Conservation (phyloP, 1,140 invertebrate species). For the Apis florea region DNA sequence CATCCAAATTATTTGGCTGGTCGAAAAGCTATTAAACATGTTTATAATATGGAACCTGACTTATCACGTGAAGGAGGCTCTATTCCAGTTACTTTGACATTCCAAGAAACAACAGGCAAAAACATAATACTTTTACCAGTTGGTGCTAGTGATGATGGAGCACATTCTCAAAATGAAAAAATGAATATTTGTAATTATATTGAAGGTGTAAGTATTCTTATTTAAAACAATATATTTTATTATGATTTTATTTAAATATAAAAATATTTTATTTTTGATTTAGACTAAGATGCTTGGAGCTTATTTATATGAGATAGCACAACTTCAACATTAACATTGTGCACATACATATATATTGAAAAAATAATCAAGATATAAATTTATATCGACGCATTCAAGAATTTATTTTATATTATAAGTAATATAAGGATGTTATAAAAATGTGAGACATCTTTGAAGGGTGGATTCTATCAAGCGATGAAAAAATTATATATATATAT, state of each 20-base stretch:
- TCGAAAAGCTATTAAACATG: slow-evolving; percentile 91
- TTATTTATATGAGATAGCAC: slow-evolving; percentile 90
- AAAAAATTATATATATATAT: no score
- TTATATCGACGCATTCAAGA: not conserved
- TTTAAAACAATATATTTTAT: not conserved
- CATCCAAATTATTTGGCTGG: slow-evolving; percentile 96
- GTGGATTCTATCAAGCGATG: no score
- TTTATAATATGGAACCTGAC: slow-evolving; percentile 96
- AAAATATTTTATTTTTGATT: slow-evolving; percentile 71
- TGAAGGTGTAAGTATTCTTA: slow-evolving; percentile 88
- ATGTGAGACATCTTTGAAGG: no score
- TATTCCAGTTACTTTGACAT: slow-evolving; percentile 96
- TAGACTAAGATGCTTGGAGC: slow-evolving; percentile 93
- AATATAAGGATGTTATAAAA: not conserved
- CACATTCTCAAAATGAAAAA: slow-evolving; percentile 99
- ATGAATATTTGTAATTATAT: slow-evolving; percentile 96
- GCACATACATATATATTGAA: not conserved
- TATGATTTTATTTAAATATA: not conserved
- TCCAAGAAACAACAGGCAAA: slow-evolving; percentile 93
- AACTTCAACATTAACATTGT: slow-evolving; percentile 72
- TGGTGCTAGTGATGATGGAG: slow-evolving; percentile 96
- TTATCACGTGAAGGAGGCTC: slow-evolving; percentile 97
- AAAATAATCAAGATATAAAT: slow-evolving; percentile 3
- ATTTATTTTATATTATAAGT: not conserved
- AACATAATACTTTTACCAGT: slow-evolving; percentile 96